These are phyloP conservation scores for Odontamblyopus rebecca DNA, from an alignment of 2,797 vertebrate genomes.

Conservation along the genomic window DNA sequence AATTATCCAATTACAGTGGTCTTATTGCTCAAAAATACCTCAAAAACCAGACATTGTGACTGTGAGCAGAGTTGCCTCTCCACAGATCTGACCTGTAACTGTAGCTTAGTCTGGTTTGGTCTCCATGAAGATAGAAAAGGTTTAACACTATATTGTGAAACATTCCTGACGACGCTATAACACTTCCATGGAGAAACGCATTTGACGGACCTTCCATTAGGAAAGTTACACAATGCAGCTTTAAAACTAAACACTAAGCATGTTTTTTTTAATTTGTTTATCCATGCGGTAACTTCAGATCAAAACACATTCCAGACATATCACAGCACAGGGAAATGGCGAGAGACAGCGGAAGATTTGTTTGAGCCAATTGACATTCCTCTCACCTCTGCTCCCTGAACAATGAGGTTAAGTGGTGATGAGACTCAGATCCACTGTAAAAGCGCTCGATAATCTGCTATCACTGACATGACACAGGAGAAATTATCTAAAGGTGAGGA, in stretches of 20 bases:
- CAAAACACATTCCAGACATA: background rate
- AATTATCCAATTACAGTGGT: too few relatives aligned
- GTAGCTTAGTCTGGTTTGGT: too few relatives aligned
- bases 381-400: conserved; percentile 71
- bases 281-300: background rate
- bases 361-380: conserved; percentile 72
- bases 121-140: too few relatives aligned
- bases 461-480: conserved; percentile 65
- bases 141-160: too few relatives aligned
- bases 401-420: conserved; percentile 77
- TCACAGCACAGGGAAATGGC: background rate
- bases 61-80: too few relatives aligned
- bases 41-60: too few relatives aligned
- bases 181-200: too few relatives aligned
- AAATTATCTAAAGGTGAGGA: conserved; percentile 72
- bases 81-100: too few relatives aligned
- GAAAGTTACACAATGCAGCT: too few relatives aligned
- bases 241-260: background rate
- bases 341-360: conserved; percentile 46
- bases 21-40: too few relatives aligned
- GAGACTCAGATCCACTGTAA: conserved; percentile 77
- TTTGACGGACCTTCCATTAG: too few relatives aligned
- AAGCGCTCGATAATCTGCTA: conserved; percentile 72
- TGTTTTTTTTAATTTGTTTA: background rate
- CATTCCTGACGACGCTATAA: too few relatives aligned